These are phyloP conservation scores for Drosophila ustulata DNA, from an alignment of 2,888 invertebrate species.

Conservation along the genomic window DNA sequence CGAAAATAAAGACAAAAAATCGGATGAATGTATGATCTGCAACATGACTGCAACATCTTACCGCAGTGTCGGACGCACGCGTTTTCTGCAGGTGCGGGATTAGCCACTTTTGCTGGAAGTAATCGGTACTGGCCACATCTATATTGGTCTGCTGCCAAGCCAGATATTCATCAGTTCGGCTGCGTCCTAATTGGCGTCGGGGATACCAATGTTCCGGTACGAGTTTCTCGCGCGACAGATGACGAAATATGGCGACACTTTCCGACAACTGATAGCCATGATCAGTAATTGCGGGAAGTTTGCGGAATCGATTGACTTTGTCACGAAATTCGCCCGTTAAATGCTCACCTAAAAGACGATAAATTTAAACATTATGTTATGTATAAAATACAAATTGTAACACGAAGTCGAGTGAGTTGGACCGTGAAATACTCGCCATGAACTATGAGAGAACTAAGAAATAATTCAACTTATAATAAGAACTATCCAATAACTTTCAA, in stretches of 20 bases:
- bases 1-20: no score
- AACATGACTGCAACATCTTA: slow-evolving; percentile 59
- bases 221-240: slow-evolving; percentile 87
- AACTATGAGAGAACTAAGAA: neutral
- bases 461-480: neutral
- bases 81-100: slow-evolving; percentile 86
- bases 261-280: slow-evolving; percentile 89
- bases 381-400: slow-evolving; percentile 2
- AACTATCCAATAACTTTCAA: no score
- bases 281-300: slow-evolving; percentile 89
- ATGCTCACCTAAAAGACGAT: slow-evolving; percentile 87
- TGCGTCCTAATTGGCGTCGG: slow-evolving; percentile 86
- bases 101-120: slow-evolving; percentile 87
- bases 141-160: slow-evolving; percentile 91
- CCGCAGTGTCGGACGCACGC: slow-evolving; percentile 84
- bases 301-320: slow-evolving; percentile 87
- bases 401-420: neutral
- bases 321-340: slow-evolving; percentile 87
- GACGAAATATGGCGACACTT: slow-evolving; percentile 89
- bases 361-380: no score
- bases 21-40: no score
- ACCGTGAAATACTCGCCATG: no score
- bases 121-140: slow-evolving; percentile 86
- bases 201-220: slow-evolving; percentile 90
- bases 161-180: slow-evolving; percentile 89